Evolutionary conservation across 2,797 vertebrate species (phyloP), one percentile per base, ranked within the genome.

Genomic region (Artibeus lituratus): DNA sequence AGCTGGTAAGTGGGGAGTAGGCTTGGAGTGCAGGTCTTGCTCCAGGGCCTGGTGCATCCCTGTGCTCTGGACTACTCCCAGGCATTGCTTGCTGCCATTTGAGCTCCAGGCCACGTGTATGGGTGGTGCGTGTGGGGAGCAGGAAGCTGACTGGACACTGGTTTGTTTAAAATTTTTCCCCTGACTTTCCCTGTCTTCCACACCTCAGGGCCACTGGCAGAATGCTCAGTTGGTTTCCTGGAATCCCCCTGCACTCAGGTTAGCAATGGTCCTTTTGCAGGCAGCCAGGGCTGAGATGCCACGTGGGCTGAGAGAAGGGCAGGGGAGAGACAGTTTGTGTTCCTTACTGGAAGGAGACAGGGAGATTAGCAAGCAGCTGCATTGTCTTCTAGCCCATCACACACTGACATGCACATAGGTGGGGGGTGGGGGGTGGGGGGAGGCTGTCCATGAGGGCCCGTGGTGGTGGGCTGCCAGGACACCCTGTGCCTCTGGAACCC

Each of bases 221-320:
- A 69, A 70, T n/a, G 29, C 65, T 44, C 26, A 26, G 10, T 29
- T 81, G 37, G 15, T 32, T 62, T n/a, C 37, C 57, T 67, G 11
- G 15, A 51, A 51, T 3, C 3, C 32, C 44, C 5, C 57, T 9
- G 0, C 0, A 19, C 35, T 73, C 24, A 0, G 35, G 9, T 70
- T 70, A 89, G 57, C 15, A 12, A n/a, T 0, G 32, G 69, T 39
- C 78, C 37, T 89, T 85, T 44, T 77, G 22, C 42, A 39, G 29
- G 65, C 59, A 21, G 73, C 26, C 62, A 55, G 62, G 37, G 16
- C 59, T n/a, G n/a, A 80, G 62, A 83, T 7, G 4, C 70, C 78
- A 77, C 49, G 39, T 57, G 26, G 16, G 51, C 21, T 69, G 39
- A 4, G 26, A 3, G 2, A 47, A 77, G 82, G 19, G 7, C 15